Evolutionary conservation across 2,797 vertebrate species (phyloP), one percentile per base, ranked within the genome.

Genomic region (Remorina albescens): DNA sequence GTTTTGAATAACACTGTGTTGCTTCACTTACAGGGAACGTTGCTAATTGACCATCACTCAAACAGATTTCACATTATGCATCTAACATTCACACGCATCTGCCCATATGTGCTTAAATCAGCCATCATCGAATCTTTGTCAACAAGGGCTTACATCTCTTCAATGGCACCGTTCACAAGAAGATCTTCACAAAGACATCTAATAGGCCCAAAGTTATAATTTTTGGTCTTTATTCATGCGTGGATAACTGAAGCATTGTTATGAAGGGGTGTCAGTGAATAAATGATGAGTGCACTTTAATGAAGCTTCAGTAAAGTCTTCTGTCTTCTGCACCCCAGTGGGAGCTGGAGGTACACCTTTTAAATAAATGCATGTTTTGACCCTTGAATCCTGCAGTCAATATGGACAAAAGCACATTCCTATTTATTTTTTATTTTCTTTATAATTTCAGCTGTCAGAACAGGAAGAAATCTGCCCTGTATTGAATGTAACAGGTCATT

Each of bases 31-130:
- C 67, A 71, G 76, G 59, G 64, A 82, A 86, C 87, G 81, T 77
- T 78, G 80, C 65, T 88, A 82, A 91, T 90, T 89, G 87, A 90
- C 75, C 62, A 76, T 86, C 76, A 85, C 76, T 82, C 71, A 77
- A 86, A 83, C 91, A 92, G 83, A 90, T 91, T 89, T 83, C 76
- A 67, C 75, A 74, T 77, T 67, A 67, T 36, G 69, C 71, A 37
- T 68, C 53, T 53, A 55, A 65, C 75, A 63, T 51, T 63, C 62
- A 57, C 73, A 69, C 49, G 58, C 59, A 84, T 88, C 82, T 86
- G 83, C 60, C 47, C 72, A 65, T 55, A 73, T 71, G 74, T 39
- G 73, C 61, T 74, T 79, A 61, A 63, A 78, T 84, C 59, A 75
- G 61, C 47, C 71, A 75, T 81, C 67, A 78, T 60, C 15, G 70